These are phyloP conservation scores for Falco punctatus DNA, from an alignment of 2,113 vertebrate species.

Conservation along the genomic window DNA sequence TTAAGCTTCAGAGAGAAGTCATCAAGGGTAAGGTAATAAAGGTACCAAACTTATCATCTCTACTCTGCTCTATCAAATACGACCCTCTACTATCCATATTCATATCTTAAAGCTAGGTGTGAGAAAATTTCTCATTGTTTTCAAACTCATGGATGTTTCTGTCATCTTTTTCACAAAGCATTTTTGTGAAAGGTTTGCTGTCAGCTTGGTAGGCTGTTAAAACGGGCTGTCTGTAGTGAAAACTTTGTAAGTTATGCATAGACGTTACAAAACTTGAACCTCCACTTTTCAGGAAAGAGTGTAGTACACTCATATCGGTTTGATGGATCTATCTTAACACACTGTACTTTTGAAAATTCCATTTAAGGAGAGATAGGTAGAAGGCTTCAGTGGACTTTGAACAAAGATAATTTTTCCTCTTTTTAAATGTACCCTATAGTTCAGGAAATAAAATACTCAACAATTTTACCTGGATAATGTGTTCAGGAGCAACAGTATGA, in stretches of 20 bases:
- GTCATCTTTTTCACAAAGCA: not conserved
- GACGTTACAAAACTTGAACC: not conserved
- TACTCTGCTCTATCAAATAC: not conserved
- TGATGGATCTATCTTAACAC: not conserved
- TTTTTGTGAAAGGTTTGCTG: not conserved
- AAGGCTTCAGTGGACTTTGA: not conserved
- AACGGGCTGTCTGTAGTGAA: not conserved
- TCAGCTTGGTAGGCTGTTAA: not conserved
- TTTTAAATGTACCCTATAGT: not conserved
- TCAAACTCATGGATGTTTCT: not conserved
- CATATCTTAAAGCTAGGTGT: not conserved
- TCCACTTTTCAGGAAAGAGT: not conserved
- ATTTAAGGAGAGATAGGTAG: not conserved
- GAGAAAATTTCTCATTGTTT: not conserved
- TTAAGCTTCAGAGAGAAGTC: not conserved
- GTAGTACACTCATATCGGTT: not conserved
- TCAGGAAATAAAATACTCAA: not conserved
- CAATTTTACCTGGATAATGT: not conserved
- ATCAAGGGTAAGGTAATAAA: not conserved
- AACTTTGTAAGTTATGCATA: not conserved
- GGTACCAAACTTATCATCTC: not conserved
- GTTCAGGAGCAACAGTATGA: not conserved
- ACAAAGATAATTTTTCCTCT: not conserved
- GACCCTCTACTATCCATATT: not conserved
- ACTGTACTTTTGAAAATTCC: not conserved